Evolutionary conservation across 2,113 vertebrate species (phyloP).

Genomic region (Actenoides lindsayi): DNA sequence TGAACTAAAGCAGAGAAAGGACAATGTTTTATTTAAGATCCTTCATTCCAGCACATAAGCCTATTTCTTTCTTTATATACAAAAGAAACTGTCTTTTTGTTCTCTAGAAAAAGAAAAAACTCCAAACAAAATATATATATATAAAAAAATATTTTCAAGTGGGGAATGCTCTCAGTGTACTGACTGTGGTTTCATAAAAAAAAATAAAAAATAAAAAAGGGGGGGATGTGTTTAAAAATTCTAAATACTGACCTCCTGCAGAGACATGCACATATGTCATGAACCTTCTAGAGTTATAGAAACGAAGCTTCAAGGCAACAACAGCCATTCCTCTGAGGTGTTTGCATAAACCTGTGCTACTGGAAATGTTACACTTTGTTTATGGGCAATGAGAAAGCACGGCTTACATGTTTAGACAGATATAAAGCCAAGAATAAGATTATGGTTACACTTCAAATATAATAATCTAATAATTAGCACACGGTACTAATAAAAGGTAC

Average conservation of each 20-base stretch:
- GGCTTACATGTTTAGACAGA: neutral
- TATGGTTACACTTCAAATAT: neutral
- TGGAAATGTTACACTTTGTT: neutral
- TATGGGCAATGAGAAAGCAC: neutral
- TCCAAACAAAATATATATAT: no score
- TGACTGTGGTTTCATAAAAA: neutral
- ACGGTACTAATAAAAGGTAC: no score
- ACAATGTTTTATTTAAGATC: constrained; percentile 76
- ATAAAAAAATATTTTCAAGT: constrained; percentile 46
- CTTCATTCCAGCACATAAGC: constrained; percentile 42
- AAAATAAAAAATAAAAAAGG: neutral
- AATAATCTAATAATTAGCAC: neutral
- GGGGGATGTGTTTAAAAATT: neutral
- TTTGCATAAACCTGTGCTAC: neutral
- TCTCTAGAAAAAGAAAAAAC: neutral
- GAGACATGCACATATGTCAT: neutral
- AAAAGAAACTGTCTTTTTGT: constrained; percentile 66
- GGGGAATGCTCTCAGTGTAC: neutral
- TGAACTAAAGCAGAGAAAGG: constrained; percentile 58
- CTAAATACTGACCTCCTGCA: neutral
- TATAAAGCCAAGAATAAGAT: neutral
- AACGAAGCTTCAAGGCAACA: neutral
- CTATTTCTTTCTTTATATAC: constrained; percentile 60
- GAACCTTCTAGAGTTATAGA: neutral
- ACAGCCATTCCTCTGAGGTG: neutral